These are phyloP conservation scores for Apostichopus leukothele DNA, from an alignment of 53 echinoderm and acorn worm species.

Conservation along the genomic window DNA sequence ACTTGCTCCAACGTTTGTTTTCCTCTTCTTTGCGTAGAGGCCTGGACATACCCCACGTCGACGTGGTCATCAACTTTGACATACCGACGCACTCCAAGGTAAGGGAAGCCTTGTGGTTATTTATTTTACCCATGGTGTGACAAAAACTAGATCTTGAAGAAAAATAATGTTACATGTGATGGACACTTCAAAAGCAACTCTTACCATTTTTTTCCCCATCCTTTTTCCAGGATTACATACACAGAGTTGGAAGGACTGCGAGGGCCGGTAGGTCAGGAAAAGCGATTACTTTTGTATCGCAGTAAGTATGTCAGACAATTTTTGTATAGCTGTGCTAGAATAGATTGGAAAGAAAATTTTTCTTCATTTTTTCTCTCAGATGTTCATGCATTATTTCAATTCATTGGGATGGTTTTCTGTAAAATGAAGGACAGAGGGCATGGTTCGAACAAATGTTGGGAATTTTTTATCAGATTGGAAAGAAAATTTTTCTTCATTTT, in stretches of 20 bases:
- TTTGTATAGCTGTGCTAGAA: too few species aligned
- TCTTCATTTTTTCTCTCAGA: too few species aligned
- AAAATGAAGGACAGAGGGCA: too few species aligned
- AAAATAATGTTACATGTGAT: too few species aligned
- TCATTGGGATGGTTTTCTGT: too few species aligned
- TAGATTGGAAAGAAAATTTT: too few species aligned
- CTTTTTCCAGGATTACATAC: conserved; percentile 78
- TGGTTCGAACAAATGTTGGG: too few species aligned
- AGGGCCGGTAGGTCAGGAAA: conserved; percentile 89
- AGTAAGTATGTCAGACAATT: conserved; percentile 67
- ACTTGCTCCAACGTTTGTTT: not conserved
- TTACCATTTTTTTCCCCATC: too few species aligned
- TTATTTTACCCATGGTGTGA: not conserved
- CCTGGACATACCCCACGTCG: conserved; percentile 95
- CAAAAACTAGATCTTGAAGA: not conserved
- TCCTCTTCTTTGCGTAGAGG: conserved; percentile 63
- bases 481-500: not conserved
- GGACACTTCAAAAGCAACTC: too few species aligned
- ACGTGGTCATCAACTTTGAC: conserved; percentile 93
- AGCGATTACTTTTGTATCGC: conserved; percentile 94
- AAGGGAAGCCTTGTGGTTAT: not conserved
- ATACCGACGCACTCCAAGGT: conserved; percentile 99
- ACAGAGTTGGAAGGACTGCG: conserved; percentile 92
- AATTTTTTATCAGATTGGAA: too few species aligned
- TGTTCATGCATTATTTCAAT: too few species aligned